These are phyloP conservation scores for Aphelenchoides besseyi DNA, from an alignment of 1,140 invertebrate species.

Conservation along the genomic window DNA sequence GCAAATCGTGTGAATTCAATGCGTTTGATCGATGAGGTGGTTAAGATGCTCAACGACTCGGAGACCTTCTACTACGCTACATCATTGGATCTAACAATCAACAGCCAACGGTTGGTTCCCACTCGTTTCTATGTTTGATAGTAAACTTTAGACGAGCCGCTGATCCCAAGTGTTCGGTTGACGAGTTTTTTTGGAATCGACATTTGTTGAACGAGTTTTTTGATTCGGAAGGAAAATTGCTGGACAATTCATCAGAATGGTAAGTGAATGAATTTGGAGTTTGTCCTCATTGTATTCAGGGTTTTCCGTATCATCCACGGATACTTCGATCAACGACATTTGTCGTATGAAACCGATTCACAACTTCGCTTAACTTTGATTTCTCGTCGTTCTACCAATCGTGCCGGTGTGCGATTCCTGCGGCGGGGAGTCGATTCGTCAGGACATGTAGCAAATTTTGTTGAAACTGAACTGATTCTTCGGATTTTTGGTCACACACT, in stretches of 20 bases:
- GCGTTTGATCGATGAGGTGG: constrained; percentile 48
- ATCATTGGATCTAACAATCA: constrained; percentile 45
- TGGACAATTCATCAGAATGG: constrained; percentile 29
- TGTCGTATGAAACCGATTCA: constrained; percentile 39
- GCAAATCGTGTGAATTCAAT: constrained; percentile 28
- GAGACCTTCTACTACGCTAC: constrained; percentile 53
- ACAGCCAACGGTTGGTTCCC: constrained; percentile 43
- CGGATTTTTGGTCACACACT: constrained; percentile 74
- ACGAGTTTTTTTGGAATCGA: constrained; percentile 49
- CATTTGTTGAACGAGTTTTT: constrained; percentile 39
- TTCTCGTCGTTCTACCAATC: constrained; percentile 52
- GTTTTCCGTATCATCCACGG: constrained; percentile 53
- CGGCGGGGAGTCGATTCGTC: constrained; percentile 82
- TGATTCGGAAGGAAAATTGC: constrained; percentile 20
- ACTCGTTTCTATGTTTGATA: constrained; percentile 16
- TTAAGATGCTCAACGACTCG: constrained; percentile 53
- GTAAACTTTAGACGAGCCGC: constrained; percentile 31
- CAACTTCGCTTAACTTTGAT: constrained; percentile 49
- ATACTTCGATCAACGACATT: constrained; percentile 40
- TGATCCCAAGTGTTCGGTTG: constrained; percentile 1
- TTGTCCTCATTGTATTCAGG: constrained; percentile 38
- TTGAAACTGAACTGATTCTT: constrained; percentile 80
- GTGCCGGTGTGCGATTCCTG: constrained; percentile 76
- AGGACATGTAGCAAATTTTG: constrained; percentile 88
- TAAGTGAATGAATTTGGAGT: no score